These are phyloP conservation scores for Apaloderma vittatum DNA, from an alignment of 2,113 vertebrate genomes.

Conservation along the genomic window DNA sequence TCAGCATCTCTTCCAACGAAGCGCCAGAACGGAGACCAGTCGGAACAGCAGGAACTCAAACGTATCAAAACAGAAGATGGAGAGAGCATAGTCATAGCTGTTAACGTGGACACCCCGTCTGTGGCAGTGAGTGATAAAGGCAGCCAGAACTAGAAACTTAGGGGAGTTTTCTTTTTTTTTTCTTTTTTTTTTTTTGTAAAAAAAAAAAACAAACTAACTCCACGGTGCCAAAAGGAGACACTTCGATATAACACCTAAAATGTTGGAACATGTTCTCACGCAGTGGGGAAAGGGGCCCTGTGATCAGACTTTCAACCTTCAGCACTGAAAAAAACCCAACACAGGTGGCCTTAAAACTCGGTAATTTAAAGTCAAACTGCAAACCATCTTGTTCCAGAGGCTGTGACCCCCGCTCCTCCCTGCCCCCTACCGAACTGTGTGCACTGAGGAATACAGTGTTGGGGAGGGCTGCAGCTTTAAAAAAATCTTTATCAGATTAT, in stretches of 20 bases:
- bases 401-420: conserved; percentile 71
- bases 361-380: conserved; percentile 68
- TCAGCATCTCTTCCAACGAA: conserved; percentile 96
- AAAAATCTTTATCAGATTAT: conserved; percentile 55
- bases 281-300: conserved; percentile 81
- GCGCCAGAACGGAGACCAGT: conserved; percentile 89
- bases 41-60: conserved; percentile 87
- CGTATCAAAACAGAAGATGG: conserved; percentile 86
- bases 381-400: conserved; percentile 73
- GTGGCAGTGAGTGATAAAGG: conserved; percentile 82
- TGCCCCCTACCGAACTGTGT: conserved; percentile 74
- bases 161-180: conserved; percentile 3
- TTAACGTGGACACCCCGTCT: conserved; percentile 81
- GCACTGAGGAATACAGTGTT: conserved; percentile 61
- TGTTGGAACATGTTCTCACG: conserved; percentile 77
- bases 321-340: conserved; percentile 83
- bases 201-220: conserved; percentile 66
- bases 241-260: conserved; percentile 78
- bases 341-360: conserved; percentile 89
- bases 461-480: conserved; percentile 64
- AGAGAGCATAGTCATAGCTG: conserved; percentile 79
- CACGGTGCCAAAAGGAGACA: conserved; percentile 93
- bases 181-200: neutral
- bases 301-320: conserved; percentile 78
- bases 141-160: conserved; percentile 83